Percentiles rank a stretch among this genome's conserved stretches.
phyloP scores from a whole-genome alignment of 2,888 invertebrate species.

The Tiliacea citrago region DNA sequence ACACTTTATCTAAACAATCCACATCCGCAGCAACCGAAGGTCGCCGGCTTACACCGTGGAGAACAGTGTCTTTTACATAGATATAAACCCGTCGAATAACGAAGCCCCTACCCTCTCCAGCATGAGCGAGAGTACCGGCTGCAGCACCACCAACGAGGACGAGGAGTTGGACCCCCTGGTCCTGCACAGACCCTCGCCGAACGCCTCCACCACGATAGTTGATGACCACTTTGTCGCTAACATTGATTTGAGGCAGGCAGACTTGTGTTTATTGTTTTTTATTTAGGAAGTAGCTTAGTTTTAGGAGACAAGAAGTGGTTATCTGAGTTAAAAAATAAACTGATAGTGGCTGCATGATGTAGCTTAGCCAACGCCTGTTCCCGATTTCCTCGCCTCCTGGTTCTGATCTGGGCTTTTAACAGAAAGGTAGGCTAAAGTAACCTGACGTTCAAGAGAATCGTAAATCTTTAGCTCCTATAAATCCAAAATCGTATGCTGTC shows the following conservation, averaged over 20 bases:
- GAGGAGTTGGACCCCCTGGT: slow-evolving; percentile 69
- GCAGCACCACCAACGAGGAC: slow-evolving; percentile 74
- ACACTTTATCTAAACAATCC: too few species aligned
- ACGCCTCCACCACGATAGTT: slow-evolving; percentile 72
- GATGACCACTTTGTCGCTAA: slow-evolving; percentile 82
- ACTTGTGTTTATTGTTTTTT: slow-evolving; percentile 50
- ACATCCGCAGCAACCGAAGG: slow-evolving; percentile 35
- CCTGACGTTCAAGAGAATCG: not conserved
- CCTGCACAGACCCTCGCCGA: slow-evolving; percentile 39
- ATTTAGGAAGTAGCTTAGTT: not conserved
- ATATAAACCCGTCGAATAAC: slow-evolving; percentile 34
- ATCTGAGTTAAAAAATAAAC: not conserved
- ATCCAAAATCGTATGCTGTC: not conserved
- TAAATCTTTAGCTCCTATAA: not conserved
- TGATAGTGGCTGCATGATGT: not conserved
- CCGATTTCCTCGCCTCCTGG: not conserved
- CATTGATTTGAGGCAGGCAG: slow-evolving; percentile 80
- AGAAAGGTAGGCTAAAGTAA: not conserved
- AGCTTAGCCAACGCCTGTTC: not conserved
- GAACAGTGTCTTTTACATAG: slow-evolving; percentile 53
- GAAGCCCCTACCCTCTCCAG: slow-evolving; percentile 64
- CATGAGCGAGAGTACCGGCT: slow-evolving; percentile 79
- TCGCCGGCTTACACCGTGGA: slow-evolving; percentile 16
- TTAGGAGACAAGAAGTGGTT: not conserved
- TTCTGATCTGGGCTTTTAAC: not conserved